These are phyloP conservation scores for Idris sp. DNA, from an alignment of 1,140 invertebrate genomes.

Conservation along the genomic window DNA sequence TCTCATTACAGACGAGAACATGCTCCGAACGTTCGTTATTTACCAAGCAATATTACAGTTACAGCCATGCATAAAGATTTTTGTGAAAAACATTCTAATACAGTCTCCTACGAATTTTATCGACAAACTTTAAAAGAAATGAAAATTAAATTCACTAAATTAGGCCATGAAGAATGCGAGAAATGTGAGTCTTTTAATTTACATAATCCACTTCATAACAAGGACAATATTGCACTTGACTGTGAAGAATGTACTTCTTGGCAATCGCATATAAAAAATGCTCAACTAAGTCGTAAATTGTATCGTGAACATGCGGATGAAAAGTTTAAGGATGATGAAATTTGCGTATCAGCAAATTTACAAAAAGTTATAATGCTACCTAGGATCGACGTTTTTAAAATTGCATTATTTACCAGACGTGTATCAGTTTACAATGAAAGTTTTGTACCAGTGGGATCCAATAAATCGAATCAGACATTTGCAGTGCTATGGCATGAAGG, in stretches of 20 bases:
- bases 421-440: no score
- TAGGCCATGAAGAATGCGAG: slow-evolving; percentile 68
- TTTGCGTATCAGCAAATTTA: no score
- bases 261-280: slow-evolving; percentile 21
- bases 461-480: no score
- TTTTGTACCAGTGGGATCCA: no score
- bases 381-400: no score
- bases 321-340: no score
- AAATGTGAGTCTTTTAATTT: slow-evolving; percentile 56
- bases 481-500: no score
- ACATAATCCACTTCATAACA: slow-evolving; percentile 31
- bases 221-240: slow-evolving; percentile 14
- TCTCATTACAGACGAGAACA: slow-evolving; percentile 67
- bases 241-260: slow-evolving; percentile 32
- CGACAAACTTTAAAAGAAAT: slow-evolving; percentile 32
- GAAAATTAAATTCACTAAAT: slow-evolving; percentile 61
- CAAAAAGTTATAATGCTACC: no score
- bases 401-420: no score
- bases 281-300: slow-evolving; percentile 13
- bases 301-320: slow-evolving; percentile 25
- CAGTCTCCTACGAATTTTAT: slow-evolving; percentile 38
- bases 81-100: slow-evolving; percentile 44
- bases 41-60: slow-evolving; percentile 63
- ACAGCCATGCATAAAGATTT: slow-evolving; percentile 65
- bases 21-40: slow-evolving; percentile 62